Base-by-base conservation (phyloP, 2,888 invertebrate genomes). In the Agriotes lineatus region DNA sequence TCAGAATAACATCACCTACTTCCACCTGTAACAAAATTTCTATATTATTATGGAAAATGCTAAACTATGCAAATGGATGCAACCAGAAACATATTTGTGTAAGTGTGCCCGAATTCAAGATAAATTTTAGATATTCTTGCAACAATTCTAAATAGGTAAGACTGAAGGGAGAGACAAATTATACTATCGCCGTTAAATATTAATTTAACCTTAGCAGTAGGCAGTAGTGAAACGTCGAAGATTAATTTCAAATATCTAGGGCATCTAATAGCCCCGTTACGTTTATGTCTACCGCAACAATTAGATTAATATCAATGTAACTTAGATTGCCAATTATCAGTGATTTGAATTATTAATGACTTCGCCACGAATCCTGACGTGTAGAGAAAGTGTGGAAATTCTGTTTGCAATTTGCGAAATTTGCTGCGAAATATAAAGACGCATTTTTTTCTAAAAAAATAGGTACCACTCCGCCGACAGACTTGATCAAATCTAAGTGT, bases 1-100 rank as follows among this genome's bases (percentile, higher is more conserved):
- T 94, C 85, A 96, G 89, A 86, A 96, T 93, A 82, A 96, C 93
- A 88, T 96, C 96, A 80, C 96, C 96, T 81, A 96, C 94, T 89
- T 96, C 95, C 82, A 96, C 92, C 96, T 96, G 90, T 77, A 90
- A 90, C 73, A 80, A 82, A 79, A 25, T n/a, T n/a, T n/a, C n/a
- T n/a, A n/a, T n/a, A n/a, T n/a, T n/a, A n/a, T n/a, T n/a, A n/a
- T n/a, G n/a, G n/a, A n/a, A n/a, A n/a, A n/a, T n/a, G n/a, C n/a
- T n/a, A n/a, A n/a, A n/a, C n/a, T n/a, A n/a, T n/a, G n/a, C n/a
- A n/a, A n/a, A n/a, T n/a, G n/a, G n/a, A n/a, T n/a, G n/a, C n/a
- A n/a, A n/a, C n/a, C n/a, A n/a, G n/a, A n/a, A n/a, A n/a, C n/a
- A n/a, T n/a, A n/a, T n/a, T n/a, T n/a, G n/a, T n/a, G n/a, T n/a